phyloP scores from a whole-genome alignment of 1,140 invertebrate species.

The Cryptotermes secundus region DNA sequence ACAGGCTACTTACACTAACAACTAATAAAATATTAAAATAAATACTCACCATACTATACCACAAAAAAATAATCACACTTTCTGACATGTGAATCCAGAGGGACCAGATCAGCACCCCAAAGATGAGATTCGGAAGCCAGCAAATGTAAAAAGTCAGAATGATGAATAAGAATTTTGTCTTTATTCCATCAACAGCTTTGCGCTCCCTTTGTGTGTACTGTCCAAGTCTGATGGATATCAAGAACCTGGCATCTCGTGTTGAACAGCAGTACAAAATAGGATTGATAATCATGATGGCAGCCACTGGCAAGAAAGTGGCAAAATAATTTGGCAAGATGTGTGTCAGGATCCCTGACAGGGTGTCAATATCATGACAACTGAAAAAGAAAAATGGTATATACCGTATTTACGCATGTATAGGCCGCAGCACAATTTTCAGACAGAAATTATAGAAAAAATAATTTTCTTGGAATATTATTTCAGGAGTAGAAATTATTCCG shows the following conservation, averaged over 20 bases:
- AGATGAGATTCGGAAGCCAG: constrained; percentile 78
- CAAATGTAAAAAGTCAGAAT: constrained; percentile 77
- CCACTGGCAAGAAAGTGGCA: constrained; percentile 70
- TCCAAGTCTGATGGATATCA: constrained; percentile 59
- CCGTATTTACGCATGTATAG: background rate
- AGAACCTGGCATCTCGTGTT: constrained; percentile 61
- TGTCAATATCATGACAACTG: constrained; percentile 69
- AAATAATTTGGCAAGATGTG: constrained; percentile 77
- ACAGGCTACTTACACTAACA: too few species aligned
- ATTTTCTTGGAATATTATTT: too few species aligned
- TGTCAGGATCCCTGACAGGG: constrained; percentile 57
- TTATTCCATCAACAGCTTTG: constrained; percentile 64
- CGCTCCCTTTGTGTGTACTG: constrained; percentile 71
- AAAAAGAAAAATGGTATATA: too few species aligned
- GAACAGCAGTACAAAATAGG: constrained; percentile 69
- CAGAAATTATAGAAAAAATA: too few species aligned
- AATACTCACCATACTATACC: constrained; percentile 76
- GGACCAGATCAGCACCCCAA: constrained; percentile 72
- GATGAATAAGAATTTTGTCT: constrained; percentile 71
- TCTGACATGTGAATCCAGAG: constrained; percentile 71
- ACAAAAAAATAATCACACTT: constrained; percentile 65
- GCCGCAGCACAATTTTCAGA: too few species aligned
- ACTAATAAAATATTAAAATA: background rate
- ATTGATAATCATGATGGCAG: constrained; percentile 72
- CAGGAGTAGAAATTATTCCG: too few species aligned